Base-by-base conservation (phyloP, 2,888 invertebrate species). In the Pandemis corylana region DNA sequence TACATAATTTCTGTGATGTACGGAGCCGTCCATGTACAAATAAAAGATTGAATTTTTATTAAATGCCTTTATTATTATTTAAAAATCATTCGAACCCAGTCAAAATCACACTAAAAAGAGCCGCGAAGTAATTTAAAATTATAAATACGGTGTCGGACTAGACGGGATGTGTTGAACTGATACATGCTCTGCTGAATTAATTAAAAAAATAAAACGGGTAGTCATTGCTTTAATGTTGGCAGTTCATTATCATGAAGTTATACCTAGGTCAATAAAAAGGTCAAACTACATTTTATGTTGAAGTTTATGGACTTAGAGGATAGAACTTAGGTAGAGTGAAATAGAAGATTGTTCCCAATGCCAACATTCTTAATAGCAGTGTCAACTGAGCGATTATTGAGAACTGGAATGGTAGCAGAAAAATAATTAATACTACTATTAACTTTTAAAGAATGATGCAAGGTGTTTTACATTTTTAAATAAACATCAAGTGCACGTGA, bases 21-120 rank as follows among this genome's bases (percentile, higher is more conserved):
- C 7, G 53, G 13, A 36, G 9, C 63, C 65, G 65, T 69, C 69
- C 28, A 66, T 66, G 61, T 46, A 61, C 20, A 63, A 75, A 75
- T 75, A 75, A 75, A 71, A 63, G 9, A 44, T 41, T 15, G 0
- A 9, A 15, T n/a, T 9, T 69, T 71, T 70, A 74, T 67, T 75
- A 67, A 67, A 75, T 75, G 75, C 62, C 44, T 75, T 75, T 74
- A 68, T 75, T 75, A 71, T 67, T 75, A 56, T 49, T 66, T 67
- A 70, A 71, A 70, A 75, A 51, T 66, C 74, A 44, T 66, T 75
- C 71, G 67, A 75, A 71, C 67, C 67, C 66, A 62, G 67, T 75
- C 36, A 15, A 71, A 71, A 67, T 70, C 75, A 75, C 75, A 71
- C 75, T 53, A 66, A 75, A 66, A 75, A 63, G 41, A 56, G 61